Evolutionary conservation across 30 jellyfish, hydroid and myxozoan species (phyloP), one percentile per base, ranked within the genome.

Genomic region (Hydra vulgaris): DNA sequence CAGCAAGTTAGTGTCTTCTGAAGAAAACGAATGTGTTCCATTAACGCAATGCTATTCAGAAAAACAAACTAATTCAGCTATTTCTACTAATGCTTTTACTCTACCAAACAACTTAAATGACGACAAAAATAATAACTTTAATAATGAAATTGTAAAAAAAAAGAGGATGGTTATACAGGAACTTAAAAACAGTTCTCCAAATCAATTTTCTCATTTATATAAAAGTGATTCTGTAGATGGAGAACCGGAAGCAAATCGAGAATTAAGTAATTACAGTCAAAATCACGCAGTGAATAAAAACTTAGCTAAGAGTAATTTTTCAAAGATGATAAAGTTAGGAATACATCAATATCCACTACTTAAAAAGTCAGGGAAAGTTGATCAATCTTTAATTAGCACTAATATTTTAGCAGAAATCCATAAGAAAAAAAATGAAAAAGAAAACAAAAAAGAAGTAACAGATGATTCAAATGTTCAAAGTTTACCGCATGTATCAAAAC

Each of bases 401-500:
- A 40, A 40, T 40, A 40, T 40, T 40, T 40, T 40, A 40, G 61
- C 61, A 40, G 12, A 3, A 3, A 40, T 40, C 61, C 61, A 40
- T 5, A 5, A 40, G 12, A 40, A 40, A 40, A 40, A 40, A 40
- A 12, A 3, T 3, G 61, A 3, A 5, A 40, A 40, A 40, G 61
- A 40, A 40, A 12, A n/a, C n/a, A n/a, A 40, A 40, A 40, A 40
- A 3, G 61, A 40, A 40, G 12, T 3, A 40, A 40, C 61, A 40
- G 61, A 12, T 3, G 61, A 40, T 40, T 3, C 12, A 40, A 40
- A 40, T 40, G 8, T 40, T 40, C 61, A 40, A 40, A 40, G 12
- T 40, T 5, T 12, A 40, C 85, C 85, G 5, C 26, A 81, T 12
- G 21, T 81, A 20, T 20, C 85, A 78, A 78, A 78, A 53, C 79